A percentile compares a stretch with the other conserved stretches of the same genome.
These are phyloP conservation scores for Phasia obesa DNA, from an alignment of 2,888 invertebrate genomes.

Conservation along the genomic window DNA sequence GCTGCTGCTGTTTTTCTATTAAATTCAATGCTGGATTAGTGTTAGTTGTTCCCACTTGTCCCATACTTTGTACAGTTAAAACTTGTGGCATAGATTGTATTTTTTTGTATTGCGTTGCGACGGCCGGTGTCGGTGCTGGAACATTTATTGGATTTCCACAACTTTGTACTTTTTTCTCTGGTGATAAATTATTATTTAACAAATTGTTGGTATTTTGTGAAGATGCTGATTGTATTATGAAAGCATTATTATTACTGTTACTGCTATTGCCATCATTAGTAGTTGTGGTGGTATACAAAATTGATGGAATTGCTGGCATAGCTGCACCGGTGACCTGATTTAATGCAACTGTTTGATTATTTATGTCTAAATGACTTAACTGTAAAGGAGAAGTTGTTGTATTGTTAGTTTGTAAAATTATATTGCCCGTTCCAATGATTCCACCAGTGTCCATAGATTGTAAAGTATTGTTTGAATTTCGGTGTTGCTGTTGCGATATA, in stretches of 20 bases:
- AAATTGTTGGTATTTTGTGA: constrained; percentile 33
- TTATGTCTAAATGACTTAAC: constrained; percentile 66
- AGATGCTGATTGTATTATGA: constrained; percentile 75
- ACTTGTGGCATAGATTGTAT: constrained; percentile 76
- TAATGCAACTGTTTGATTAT: constrained; percentile 62
- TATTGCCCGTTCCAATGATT: constrained; percentile 37
- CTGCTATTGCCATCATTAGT: constrained; percentile 50
- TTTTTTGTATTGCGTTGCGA: constrained; percentile 73
- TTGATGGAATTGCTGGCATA: constrained; percentile 65
- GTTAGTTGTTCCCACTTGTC: constrained; percentile 53
- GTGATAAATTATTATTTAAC: constrained; percentile 13
- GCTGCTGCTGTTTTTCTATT: constrained; percentile 33
- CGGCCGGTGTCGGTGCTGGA: constrained; percentile 23
- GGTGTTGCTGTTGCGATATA: constrained; percentile 57
- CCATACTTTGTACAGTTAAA: constrained; percentile 77
- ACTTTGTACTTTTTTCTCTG: constrained; percentile 71
- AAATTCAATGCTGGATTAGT: constrained; percentile 36
- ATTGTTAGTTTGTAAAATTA: constrained; percentile 49
- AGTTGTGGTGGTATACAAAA: constrained; percentile 72
- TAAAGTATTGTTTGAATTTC: constrained; percentile 74
- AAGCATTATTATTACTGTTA: constrained; percentile 71
- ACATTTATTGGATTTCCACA: constrained; percentile 40
- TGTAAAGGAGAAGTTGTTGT: constrained; percentile 53
- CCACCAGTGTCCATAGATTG: constrained; percentile 74
- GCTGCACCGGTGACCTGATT: constrained; percentile 52